phyloP scores from a whole-genome alignment of 2,888 invertebrate species.

The Zelleria hepariella region DNA sequence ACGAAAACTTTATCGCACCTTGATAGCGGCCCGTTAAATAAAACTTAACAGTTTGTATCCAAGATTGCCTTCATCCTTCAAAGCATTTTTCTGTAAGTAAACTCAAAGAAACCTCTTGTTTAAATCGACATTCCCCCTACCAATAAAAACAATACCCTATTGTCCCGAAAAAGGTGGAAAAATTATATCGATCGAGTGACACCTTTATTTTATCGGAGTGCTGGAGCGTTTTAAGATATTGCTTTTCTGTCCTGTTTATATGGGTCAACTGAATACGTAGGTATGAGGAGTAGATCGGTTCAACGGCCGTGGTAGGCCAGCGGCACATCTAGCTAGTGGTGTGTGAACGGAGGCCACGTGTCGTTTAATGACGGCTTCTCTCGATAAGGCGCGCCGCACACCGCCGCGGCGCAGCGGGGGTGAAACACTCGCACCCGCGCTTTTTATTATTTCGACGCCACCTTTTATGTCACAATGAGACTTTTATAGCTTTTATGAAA shows the following conservation, averaged over 20 bases:
- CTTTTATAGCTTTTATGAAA: slow-evolving; percentile 60
- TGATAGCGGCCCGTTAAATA: neutral
- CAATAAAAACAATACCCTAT: neutral
- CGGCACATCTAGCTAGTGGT: neutral
- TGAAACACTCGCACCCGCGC: slow-evolving; percentile 33
- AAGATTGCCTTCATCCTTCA: neutral
- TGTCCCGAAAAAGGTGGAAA: no score
- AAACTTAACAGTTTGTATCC: neutral
- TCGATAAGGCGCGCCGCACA: slow-evolving; percentile 28
- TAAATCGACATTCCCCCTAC: neutral
- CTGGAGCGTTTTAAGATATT: neutral
- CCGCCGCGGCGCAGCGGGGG: slow-evolving; percentile 17
- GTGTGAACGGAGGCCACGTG: slow-evolving; percentile 23
- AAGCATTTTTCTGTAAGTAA: neutral
- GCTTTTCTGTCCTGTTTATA: slow-evolving; percentile 2
- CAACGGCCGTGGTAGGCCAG: neutral
- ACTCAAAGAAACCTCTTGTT: neutral
- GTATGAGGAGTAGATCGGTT: neutral
- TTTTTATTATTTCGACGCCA: slow-evolving; percentile 58
- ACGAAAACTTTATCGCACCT: neutral
- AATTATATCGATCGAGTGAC: neutral
- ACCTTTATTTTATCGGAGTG: neutral
- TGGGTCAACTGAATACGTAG: neutral
- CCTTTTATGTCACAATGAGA: slow-evolving; percentile 56
- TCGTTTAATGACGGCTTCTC: slow-evolving; percentile 30